Percentiles rank a stretch among this genome's conserved stretches.
Evolutionary conservation across 2,113 vertebrate genomes (phyloP).

Genomic region (Forbesichthys agassizii): DNA sequence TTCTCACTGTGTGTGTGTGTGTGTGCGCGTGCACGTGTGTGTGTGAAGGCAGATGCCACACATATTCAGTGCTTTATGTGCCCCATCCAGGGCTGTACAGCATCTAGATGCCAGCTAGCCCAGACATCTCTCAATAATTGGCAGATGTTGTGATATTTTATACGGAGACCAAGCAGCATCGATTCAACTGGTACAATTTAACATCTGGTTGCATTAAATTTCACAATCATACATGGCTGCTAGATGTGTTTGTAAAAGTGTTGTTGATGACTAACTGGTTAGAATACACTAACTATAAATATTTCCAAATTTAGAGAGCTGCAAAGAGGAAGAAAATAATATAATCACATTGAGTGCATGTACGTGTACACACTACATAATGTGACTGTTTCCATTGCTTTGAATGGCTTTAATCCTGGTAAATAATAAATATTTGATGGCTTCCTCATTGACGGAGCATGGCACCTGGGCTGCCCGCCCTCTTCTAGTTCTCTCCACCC

Average conservation of each 20-base stretch:
- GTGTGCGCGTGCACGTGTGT: neutral
- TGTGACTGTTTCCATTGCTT: slow-evolving; percentile 54
- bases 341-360: neutral
- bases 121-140: too few species aligned
- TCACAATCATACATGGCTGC: too few species aligned
- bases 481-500: slow-evolving; percentile 31
- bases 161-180: neutral
- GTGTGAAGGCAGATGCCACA: neutral
- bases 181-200: slow-evolving; percentile 8
- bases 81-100: slow-evolving; percentile 18
- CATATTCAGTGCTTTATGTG: neutral
- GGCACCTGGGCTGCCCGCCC: slow-evolving; percentile 59
- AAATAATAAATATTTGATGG: slow-evolving; percentile 72
- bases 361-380: slow-evolving; percentile 15
- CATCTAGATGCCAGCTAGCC: too few species aligned
- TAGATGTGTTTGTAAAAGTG: too few species aligned
- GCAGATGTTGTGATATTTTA: too few species aligned
- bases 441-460: slow-evolving; percentile 64
- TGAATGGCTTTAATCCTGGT: slow-evolving; percentile 60
- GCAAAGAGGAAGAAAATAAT: neutral
- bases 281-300: neutral
- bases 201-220: slow-evolving; percentile 14
- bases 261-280: too few species aligned
- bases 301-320: neutral
- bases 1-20: slow-evolving; percentile 9